phyloP scores from a whole-genome alignment of 2,888 invertebrate species.

The Zonitis immaculata region DNA sequence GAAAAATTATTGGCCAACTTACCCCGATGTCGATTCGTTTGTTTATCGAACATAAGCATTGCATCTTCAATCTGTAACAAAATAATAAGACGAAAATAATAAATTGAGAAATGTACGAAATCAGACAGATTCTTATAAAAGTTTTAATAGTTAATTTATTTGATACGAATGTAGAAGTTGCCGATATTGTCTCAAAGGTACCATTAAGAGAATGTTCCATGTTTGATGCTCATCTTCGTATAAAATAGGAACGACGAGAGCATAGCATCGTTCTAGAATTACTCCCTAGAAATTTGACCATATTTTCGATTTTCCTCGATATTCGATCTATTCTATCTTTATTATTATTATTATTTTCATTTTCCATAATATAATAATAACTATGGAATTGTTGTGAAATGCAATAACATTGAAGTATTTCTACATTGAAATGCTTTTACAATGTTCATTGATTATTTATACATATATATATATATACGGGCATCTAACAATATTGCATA shows the following conservation, averaged over 20 bases:
- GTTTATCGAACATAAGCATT: slow-evolving; percentile 99
- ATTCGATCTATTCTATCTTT: neutral
- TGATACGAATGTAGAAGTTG: slow-evolving; percentile 18
- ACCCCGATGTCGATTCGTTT: slow-evolving; percentile 99
- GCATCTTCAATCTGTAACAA: slow-evolving; percentile 97
- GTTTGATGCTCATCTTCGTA: slow-evolving; percentile 43
- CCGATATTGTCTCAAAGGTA: slow-evolving; percentile 37
- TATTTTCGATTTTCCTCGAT: neutral
- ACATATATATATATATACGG: too few relatives aligned
- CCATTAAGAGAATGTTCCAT: slow-evolving; percentile 41
- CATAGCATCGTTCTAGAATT: slow-evolving; percentile 40
- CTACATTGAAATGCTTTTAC: too few relatives aligned
- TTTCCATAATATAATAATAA: neutral
- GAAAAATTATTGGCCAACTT: slow-evolving; percentile 47
- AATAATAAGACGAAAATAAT: slow-evolving; percentile 35
- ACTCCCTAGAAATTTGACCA: slow-evolving; percentile 40
- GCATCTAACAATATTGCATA: neutral
- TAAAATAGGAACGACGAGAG: too few relatives aligned
- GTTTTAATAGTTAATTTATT: slow-evolving; percentile 47
- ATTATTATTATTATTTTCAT: too few relatives aligned
- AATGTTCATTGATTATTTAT: neutral
- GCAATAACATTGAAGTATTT: neutral
- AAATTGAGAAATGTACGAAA: neutral
- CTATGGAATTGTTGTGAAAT: neutral
- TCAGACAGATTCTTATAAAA: slow-evolving; percentile 28